A percentile compares a stretch with the other conserved stretches of the same genome.
These are phyloP conservation scores for Philereme transversata DNA, from an alignment of 2,888 invertebrate genomes.

Conservation along the genomic window DNA sequence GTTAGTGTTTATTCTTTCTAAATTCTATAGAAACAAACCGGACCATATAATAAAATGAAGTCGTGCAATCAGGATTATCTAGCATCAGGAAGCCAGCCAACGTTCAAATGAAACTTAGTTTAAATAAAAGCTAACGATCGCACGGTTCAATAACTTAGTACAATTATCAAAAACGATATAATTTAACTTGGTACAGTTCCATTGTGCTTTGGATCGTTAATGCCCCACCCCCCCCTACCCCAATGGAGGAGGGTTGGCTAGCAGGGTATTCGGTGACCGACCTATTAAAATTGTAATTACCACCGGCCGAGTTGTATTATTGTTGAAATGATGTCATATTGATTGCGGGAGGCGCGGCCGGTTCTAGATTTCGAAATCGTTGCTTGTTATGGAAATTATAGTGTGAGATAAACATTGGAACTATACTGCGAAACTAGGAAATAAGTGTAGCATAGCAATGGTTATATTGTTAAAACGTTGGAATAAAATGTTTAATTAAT, in stretches of 20 bases:
- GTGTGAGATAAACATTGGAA: neutral
- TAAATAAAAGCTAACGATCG: slow-evolving; percentile 38
- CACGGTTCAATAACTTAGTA: slow-evolving; percentile 51
- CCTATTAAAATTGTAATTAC: slow-evolving; percentile 80
- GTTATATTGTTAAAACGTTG: too few species aligned
- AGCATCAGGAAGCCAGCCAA: slow-evolving; percentile 6
- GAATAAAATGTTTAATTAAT: too few species aligned
- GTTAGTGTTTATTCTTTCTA: too few species aligned
- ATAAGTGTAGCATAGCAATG: too few species aligned
- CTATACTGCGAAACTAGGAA: neutral
- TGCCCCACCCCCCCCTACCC: slow-evolving; percentile 37
- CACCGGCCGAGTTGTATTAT: slow-evolving; percentile 68
- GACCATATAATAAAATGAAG: too few species aligned
- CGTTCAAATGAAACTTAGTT: slow-evolving; percentile 32
- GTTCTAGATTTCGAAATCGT: slow-evolving; percentile 15
- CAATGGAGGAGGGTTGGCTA: slow-evolving; percentile 31
- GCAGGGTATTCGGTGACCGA: slow-evolving; percentile 62
- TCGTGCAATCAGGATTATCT: slow-evolving; percentile 3
- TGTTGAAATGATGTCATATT: slow-evolving; percentile 68
- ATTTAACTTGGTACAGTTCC: slow-evolving; percentile 65
- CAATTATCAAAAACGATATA: slow-evolving; percentile 65
- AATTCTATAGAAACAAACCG: neutral
- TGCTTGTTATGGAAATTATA: slow-evolving; percentile 10
- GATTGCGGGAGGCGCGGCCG: slow-evolving; percentile 49
- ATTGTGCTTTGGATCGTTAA: slow-evolving; percentile 58